A percentile compares a stretch with the other conserved stretches of the same genome.
These are phyloP conservation scores for Harpagifer antarcticus DNA, from an alignment of 2,797 vertebrate species.

Conservation along the genomic window DNA sequence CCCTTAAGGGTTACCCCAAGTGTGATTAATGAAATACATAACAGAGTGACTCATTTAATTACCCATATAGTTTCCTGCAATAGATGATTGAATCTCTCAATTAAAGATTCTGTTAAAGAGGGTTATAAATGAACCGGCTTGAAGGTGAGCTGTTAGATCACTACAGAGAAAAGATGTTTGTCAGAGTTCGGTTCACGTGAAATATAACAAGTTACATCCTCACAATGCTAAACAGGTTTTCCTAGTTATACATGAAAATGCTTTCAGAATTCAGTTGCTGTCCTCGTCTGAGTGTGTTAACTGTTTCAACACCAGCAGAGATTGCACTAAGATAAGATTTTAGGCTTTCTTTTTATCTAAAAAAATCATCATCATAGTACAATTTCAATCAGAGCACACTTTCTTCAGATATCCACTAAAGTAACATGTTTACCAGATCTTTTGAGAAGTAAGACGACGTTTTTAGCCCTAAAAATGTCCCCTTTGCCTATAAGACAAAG, in stretches of 20 bases:
- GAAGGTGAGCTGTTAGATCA: conserved; percentile 17
- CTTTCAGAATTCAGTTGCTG: background rate
- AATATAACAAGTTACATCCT: conserved; percentile 44
- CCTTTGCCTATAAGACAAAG: conserved; percentile 38
- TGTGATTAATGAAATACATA: conserved; percentile 71
- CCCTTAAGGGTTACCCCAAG: conserved; percentile 50
- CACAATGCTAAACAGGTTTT: background rate
- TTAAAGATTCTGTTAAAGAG: conserved; percentile 48
- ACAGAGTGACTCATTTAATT: conserved; percentile 72
- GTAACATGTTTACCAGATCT: background rate
- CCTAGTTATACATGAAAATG: background rate
- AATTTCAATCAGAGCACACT: background rate
- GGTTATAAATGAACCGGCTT: conserved; percentile 53
- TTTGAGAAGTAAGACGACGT: conserved; percentile 39
- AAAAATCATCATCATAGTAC: background rate
- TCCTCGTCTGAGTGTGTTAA: background rate
- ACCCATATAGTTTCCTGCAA: conserved; percentile 47
- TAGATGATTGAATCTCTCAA: conserved; percentile 59
- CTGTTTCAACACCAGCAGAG: background rate
- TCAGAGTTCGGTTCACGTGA: conserved; percentile 17
- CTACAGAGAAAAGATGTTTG: conserved; percentile 5
- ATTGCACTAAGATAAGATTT: background rate
- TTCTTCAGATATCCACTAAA: background rate
- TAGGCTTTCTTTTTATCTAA: background rate
- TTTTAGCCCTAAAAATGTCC: conserved; percentile 54